Conservation (phyloP, 2,888 invertebrate genomes). For the Stenichneumon culpator region DNA sequence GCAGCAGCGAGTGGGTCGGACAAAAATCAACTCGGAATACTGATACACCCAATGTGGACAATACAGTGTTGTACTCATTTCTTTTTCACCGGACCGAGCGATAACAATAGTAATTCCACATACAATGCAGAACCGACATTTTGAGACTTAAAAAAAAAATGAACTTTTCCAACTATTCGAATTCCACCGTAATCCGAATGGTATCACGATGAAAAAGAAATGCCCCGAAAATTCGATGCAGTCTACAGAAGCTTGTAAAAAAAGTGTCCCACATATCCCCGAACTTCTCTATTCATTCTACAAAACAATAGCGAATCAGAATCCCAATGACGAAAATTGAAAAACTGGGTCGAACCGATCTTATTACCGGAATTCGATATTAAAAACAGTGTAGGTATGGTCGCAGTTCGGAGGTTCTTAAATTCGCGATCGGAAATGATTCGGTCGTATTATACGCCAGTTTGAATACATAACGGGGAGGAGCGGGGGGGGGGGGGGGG, state of each 20-base stretch:
- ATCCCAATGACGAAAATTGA: background rate
- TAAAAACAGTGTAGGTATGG: background rate
- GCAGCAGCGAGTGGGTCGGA: background rate
- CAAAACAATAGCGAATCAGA: background rate
- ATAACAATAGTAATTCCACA: background rate
- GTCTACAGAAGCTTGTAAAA: background rate
- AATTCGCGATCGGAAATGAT: conserved; percentile 49
- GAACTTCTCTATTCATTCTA: background rate
- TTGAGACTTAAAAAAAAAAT: background rate
- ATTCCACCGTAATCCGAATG: background rate
- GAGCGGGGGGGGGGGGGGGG: background rate
- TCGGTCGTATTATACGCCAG: conserved; percentile 42
- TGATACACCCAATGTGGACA: background rate
- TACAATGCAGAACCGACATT: background rate
- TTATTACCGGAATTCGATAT: background rate
- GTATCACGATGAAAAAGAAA: background rate
- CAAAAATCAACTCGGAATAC: background rate
- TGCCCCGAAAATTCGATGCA: background rate
- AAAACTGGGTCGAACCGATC: background rate
- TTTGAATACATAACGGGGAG: conserved; percentile 28
- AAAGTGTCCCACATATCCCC: background rate
- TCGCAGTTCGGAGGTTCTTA: conserved; percentile 20
- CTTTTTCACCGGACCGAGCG: background rate
- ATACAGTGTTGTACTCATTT: background rate
- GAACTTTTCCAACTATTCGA: background rate